Evolutionary conservation across 2,113 vertebrate species (phyloP), one percentile per base, ranked within the genome.

Genomic region (Psittacula cyanocephala): DNA sequence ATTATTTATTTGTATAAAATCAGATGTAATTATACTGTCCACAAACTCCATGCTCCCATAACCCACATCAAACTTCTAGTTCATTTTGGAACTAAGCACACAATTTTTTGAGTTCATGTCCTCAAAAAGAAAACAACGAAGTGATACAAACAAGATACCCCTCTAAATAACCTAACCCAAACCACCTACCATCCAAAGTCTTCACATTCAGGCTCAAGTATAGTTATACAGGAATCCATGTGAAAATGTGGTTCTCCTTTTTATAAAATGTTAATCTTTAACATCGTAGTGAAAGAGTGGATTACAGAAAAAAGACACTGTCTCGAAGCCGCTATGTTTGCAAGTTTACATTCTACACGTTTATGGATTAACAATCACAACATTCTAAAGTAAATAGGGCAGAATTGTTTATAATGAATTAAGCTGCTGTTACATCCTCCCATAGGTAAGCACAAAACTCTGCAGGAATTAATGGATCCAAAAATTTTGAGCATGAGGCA

Each of bases 341-440:
- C 78, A 85, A 74, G 90, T 85, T 70, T 53, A 29, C 50, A 74
- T 75, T 90, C 90, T 77, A 25, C 57, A 75, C 50, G 43, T 88
- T 88, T 84, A 93, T 93, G 84, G 86, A 93, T 91, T 95, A 94
- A 84, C 75, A 92, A 62, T 41, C 81, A 91, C 92, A 93, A 82
- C 89, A 97, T 94, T 87, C 94, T 80, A 65, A 96, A 95, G 74
- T 60, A 97, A 97, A 97, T 94, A 93, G 88, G 95, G 93, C 94
- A 96, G 93, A 97, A 94, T 96, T 95, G 93, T 95, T 95, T 89
- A 91, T 96, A 96, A 96, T 93, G 93, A 93, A 93, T 86, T 90
- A 91, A 95, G 67, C 59, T 55, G 76, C 83, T 95, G 76, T 94
- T 95, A 91, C 88, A 90, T 47, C 55, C 88, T 95, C 81, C 88